Evolutionary conservation across 2,113 vertebrate species (phyloP).

Genomic region (Phaethornis superciliosus): DNA sequence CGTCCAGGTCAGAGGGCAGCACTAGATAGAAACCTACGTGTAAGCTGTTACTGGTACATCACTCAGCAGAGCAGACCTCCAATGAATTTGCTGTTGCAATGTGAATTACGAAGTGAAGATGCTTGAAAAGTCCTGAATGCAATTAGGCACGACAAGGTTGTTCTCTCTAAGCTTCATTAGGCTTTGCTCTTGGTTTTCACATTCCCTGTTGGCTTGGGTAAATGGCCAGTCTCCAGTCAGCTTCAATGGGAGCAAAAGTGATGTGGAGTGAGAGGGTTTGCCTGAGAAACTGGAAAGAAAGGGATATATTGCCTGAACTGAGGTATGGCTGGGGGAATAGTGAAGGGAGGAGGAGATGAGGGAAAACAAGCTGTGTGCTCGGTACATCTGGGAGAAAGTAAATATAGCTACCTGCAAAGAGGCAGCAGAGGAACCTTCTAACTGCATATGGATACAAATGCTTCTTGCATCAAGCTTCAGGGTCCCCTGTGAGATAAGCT

Average conservation of each 20-base stretch:
- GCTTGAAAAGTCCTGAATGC: slow-evolving; percentile 54
- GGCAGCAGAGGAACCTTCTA: background rate
- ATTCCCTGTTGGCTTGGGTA: slow-evolving; percentile 32
- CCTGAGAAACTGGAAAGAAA: background rate
- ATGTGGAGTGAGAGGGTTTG: background rate
- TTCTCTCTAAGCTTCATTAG: slow-evolving; percentile 65
- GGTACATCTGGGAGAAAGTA: background rate
- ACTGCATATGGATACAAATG: background rate
- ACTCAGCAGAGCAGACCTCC: slow-evolving; percentile 18
- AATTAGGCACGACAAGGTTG: slow-evolving; percentile 52
- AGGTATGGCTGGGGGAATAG: background rate
- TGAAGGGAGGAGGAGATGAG: background rate
- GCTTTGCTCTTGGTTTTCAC: slow-evolving; percentile 41
- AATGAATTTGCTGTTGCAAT: slow-evolving; percentile 13
- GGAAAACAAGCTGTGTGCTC: background rate
- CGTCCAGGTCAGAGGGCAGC: slow-evolving; percentile 44
- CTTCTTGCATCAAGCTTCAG: background rate
- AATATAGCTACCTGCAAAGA: background rate
- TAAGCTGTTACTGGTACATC: slow-evolving; percentile 13
- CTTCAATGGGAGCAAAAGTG: background rate
- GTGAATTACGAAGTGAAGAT: slow-evolving; percentile 1
- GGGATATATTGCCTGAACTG: background rate
- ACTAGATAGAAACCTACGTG: background rate
- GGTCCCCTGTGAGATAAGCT: background rate
- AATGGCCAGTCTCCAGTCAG: slow-evolving; percentile 26